These are phyloP conservation scores for Psophia crepitans DNA, from an alignment of 2,113 vertebrate genomes.

Conservation along the genomic window DNA sequence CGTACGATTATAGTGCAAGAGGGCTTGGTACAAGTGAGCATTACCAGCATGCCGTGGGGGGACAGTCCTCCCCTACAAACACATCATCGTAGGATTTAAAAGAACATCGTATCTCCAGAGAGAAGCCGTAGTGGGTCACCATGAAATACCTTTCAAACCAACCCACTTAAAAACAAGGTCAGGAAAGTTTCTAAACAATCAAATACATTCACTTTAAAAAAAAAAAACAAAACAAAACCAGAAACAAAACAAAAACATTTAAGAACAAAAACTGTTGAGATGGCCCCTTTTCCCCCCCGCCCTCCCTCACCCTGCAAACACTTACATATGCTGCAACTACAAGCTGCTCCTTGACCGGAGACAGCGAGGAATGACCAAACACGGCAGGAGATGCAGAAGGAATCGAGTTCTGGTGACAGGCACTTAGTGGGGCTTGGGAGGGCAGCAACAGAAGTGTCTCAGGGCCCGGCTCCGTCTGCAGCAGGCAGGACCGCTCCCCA, in stretches of 20 bases:
- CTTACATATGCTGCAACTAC: conserved; percentile 55
- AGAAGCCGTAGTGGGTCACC: not conserved
- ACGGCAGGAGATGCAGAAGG: conserved; percentile 54
- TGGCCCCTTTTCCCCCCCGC: not conserved
- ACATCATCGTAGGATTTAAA: conserved; percentile 45
- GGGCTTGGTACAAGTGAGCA: conserved; percentile 56
- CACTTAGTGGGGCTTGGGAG: conserved; percentile 69
- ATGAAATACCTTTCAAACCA: not conserved
- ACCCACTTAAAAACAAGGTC: conserved; percentile 50
- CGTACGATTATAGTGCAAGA: conserved; percentile 40
- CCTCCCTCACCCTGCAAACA: conserved; percentile 60
- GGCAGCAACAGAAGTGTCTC: conserved; percentile 20
- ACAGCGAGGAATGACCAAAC: conserved; percentile 48
- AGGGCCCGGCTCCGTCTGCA: not conserved
- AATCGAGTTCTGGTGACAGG: conserved; percentile 66
- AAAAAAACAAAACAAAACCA: not conserved
- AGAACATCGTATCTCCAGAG: conserved; percentile 45
- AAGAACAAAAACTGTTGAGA: conserved; percentile 44
- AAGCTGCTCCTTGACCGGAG: not conserved
- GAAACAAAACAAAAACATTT: not conserved
- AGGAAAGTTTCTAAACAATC: conserved; percentile 50
- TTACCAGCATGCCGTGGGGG: conserved; percentile 45
- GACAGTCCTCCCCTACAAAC: conserved; percentile 36
- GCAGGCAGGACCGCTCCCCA: accelerated
- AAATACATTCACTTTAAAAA: conserved; percentile 61